phyloP scores from a whole-genome alignment of 2,888 invertebrate genomes.

The Microctonus hyperodae region DNA sequence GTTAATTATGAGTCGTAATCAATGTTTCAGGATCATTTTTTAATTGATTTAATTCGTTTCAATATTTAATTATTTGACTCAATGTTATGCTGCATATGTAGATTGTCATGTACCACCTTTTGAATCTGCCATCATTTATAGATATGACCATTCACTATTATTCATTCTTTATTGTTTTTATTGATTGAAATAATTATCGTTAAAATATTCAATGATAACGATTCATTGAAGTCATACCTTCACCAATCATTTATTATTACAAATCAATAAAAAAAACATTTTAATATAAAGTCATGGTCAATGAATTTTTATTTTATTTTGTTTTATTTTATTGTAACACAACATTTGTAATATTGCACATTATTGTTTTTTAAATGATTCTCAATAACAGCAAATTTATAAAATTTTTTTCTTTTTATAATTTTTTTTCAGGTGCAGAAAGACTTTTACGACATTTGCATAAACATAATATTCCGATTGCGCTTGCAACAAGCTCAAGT shows the following conservation, averaged over 20 bases:
- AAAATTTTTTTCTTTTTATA: neutral
- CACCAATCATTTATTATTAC: neutral
- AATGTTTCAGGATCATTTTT: neutral
- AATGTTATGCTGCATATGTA: neutral
- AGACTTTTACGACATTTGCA: conserved; percentile 70
- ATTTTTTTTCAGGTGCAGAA: conserved; percentile 65
- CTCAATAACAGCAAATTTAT: neutral
- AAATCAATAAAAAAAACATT: neutral
- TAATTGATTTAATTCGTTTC: neutral
- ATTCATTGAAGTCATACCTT: neutral
- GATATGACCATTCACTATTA: neutral
- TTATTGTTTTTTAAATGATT: neutral
- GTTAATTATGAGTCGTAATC: neutral
- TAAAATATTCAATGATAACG: neutral
- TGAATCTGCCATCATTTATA: conserved; percentile 27
- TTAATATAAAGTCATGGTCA: neutral
- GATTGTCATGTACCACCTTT: conserved; percentile 24
- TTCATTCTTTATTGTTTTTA: neutral
- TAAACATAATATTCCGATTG: conserved; percentile 70
- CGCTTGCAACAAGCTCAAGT: conserved; percentile 74
- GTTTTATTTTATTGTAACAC: neutral
- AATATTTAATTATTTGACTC: neutral
- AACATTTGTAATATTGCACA: neutral
- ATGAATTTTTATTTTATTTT: neutral
- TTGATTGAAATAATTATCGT: neutral